phyloP scores from a whole-genome alignment of 2,113 vertebrate genomes.

The Hyperoodon ampullatus region DNA sequence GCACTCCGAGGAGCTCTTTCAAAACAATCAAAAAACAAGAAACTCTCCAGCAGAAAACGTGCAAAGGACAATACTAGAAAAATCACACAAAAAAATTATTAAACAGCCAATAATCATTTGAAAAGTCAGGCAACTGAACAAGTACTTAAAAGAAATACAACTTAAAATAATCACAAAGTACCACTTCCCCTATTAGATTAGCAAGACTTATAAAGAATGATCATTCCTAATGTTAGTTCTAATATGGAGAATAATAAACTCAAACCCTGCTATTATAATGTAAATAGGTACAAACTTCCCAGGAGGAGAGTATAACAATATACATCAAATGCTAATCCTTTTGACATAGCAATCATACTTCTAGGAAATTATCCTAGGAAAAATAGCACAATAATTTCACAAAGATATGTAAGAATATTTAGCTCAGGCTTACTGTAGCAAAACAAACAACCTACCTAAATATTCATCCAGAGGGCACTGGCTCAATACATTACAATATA shows the following conservation, averaged over 20 bases:
- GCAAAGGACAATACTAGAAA: not conserved
- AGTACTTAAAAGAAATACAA: not conserved
- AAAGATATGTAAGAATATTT: not conserved
- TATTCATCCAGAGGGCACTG: not conserved
- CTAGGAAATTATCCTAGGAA: constrained; percentile 12
- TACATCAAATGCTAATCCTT: not conserved
- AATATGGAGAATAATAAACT: not conserved
- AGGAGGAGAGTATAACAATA: not conserved
- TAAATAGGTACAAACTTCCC: not conserved
- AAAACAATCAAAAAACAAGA: constrained; percentile 39
- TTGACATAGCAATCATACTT: not conserved
- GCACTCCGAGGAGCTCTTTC: not conserved
- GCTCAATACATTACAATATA: not conserved
- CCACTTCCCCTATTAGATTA: not conserved
- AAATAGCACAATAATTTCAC: not conserved
- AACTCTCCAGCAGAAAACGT: not conserved
- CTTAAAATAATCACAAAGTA: not conserved
- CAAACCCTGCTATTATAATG: not conserved
- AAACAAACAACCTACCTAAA: constrained; percentile 18
- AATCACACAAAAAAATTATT: not conserved
- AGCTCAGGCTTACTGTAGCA: not conserved
- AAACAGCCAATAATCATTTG: not conserved
- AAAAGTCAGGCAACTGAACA: not conserved
- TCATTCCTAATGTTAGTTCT: not conserved
- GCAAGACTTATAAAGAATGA: not conserved